Evolutionary conservation across 2,888 invertebrate genomes (phyloP).

Genomic region (Cryptops parisi): DNA sequence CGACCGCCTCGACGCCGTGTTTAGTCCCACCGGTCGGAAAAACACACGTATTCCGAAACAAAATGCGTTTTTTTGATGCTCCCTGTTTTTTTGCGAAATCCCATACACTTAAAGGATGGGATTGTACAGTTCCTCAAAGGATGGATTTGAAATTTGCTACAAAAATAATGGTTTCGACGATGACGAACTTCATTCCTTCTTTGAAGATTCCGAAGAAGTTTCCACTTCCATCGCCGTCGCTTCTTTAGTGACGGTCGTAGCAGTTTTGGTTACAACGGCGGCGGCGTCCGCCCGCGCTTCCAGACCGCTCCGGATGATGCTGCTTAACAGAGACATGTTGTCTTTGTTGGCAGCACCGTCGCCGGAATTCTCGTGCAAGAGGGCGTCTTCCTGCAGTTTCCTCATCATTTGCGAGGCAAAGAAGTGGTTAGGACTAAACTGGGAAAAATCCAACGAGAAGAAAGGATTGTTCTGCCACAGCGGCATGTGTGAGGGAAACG

Average conservation of each 20-base stretch:
- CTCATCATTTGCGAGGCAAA: slow-evolving; percentile 19
- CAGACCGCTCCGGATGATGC: slow-evolving; percentile 10
- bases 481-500: slow-evolving; percentile 13
- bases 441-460: slow-evolving; percentile 15
- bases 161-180: no score
- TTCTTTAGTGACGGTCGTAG: background rate
- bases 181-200: no score
- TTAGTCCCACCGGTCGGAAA: no score
- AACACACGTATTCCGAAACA: no score
- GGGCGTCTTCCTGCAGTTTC: slow-evolving; percentile 18
- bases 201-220: no score
- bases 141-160: no score
- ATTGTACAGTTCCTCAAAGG: no score
- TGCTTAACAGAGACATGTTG: slow-evolving; percentile 9
- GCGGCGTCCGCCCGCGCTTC: slow-evolving; percentile 1
- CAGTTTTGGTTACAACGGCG: background rate
- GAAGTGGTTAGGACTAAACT: slow-evolving; percentile 16
- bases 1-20: no score
- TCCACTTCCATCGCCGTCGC: background rate
- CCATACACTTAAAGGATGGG: no score
- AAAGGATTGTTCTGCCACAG: slow-evolving; percentile 13
- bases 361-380: slow-evolving; percentile 8
- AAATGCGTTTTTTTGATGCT: no score
- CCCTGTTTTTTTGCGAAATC: no score
- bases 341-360: background rate